Evolutionary conservation across 2,797 vertebrate species (phyloP), one percentile per base, ranked within the genome.

Genomic region (Leuciscus waleckii): DNA sequence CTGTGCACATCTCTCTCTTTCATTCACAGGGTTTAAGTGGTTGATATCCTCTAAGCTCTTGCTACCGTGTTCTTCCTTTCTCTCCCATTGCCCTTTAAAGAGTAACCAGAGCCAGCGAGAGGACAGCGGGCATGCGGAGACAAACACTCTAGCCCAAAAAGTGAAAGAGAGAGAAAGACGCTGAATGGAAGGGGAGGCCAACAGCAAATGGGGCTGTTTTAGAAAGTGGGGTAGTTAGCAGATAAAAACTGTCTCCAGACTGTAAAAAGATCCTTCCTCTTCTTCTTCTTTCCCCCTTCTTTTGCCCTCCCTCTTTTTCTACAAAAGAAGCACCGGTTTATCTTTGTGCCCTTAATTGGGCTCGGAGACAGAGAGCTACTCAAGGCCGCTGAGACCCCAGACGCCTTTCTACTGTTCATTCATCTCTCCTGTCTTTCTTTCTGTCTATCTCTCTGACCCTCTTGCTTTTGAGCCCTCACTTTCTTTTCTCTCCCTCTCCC

Each of bases 191-290:
- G 61, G 43, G 49, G 81, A 89, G 79, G 83, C 76, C 79, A 79
- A 74, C 83, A 81, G 86, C 87, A 86, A 89, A 89, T 90, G 90
- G 86, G 87, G 73, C 87, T 84, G 89, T 86, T 85, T 83, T 85
- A 86, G 90, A 90, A 91, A 90, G 86, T 88, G 92, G 92, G 90
- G 88, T 92, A 92, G 90, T 92, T 93, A 92, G 92, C 86, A 93
- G 93, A 93, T 92, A 93, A 93, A 92, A 94, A 90, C 93, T 90
- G 91, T 89, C 92, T 92, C 92, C 90, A 79, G 87, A 91, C 89
- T 88, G 93, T 91, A 93, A 94, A 92, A 91, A 90, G 92, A 94
- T 90, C 92, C 85, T 41, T 77, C 89, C 88, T 92, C 80, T 71
- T 86, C 84, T 89, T 89, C 83, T 86, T 86, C 71, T 84, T 86